These are phyloP conservation scores for Drosophila kikkawai DNA, from an alignment of 1,140 invertebrate species.

Conservation along the genomic window DNA sequence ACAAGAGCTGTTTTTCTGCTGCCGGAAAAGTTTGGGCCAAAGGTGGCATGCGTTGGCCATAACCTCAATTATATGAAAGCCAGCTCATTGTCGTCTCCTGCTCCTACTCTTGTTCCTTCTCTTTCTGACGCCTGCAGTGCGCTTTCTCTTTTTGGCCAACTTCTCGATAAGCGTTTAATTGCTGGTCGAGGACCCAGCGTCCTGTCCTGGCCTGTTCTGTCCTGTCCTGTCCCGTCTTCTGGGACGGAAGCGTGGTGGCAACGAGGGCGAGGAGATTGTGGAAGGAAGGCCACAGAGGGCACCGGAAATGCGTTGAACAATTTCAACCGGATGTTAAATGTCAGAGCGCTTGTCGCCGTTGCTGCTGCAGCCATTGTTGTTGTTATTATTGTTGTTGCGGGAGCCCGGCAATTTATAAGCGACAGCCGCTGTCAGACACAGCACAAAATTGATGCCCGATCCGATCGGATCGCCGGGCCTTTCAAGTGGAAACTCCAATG, in stretches of 20 bases:
- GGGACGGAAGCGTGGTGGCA: slow-evolving; percentile 23
- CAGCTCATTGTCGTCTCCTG: slow-evolving; percentile 45
- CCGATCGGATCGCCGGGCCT: slow-evolving; percentile 38
- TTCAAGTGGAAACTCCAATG: slow-evolving; percentile 39
- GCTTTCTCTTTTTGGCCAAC: slow-evolving; percentile 49
- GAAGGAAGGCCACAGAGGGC: slow-evolving; percentile 26
- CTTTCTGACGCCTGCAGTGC: slow-evolving; percentile 1
- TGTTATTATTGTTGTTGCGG: slow-evolving; percentile 23
- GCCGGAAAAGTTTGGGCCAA: slow-evolving; percentile 41
- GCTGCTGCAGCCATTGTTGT: slow-evolving; percentile 12
- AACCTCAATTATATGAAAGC: slow-evolving; percentile 72
- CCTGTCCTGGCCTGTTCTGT: slow-evolving; percentile 1
- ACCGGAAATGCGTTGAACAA: slow-evolving; percentile 71
- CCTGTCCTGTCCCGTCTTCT: slow-evolving; percentile 9
- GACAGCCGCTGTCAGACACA: slow-evolving; percentile 47
- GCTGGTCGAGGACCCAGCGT: slow-evolving; percentile 64
- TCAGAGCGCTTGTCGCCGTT: slow-evolving; percentile 65
- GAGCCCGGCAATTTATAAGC: slow-evolving; percentile 62
- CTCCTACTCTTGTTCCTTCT: slow-evolving; percentile 3
- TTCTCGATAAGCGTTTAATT: slow-evolving; percentile 81
- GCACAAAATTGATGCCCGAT: slow-evolving; percentile 59
- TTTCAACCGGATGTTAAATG: slow-evolving; percentile 78
- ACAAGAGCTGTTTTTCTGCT: slow-evolving; percentile 29
- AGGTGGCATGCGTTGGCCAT: slow-evolving; percentile 51
- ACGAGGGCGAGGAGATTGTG: background rate